Evolutionary conservation across 2,113 vertebrate genomes (phyloP), one percentile per base, ranked within the genome.

Genomic region (Phaethon lepturus): DNA sequence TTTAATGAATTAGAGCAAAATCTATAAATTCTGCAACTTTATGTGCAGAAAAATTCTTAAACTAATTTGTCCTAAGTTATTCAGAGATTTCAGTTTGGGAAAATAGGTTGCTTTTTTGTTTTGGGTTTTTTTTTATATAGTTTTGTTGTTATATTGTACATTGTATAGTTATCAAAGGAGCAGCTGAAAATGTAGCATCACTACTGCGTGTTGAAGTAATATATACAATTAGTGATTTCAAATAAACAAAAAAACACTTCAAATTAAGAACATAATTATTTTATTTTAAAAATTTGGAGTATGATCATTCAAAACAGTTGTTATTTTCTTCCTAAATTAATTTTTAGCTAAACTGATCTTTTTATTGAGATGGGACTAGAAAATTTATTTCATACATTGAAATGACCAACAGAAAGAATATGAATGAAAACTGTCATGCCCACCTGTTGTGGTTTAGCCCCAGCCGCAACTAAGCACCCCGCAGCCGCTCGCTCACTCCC

Each of bases 251-350:
- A 53, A 35, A 13, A 0, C 8, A 26, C 9, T 86, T 89, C 26
- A 60, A 49, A 33, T 56, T 11, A 56, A 56, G 11, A 69, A 49
- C 6, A 53, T 8, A 17, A 33, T 58, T 50, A 35, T 47, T 60
- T 53, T 58, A n/a, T 64, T 91, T 66, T 6, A 8, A 38, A 79
- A 52, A 53, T 11, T 23, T 71, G 26, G 60, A 75, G 42, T 52
- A 10, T 0, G 4, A 4, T 11, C 0, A 26, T 63, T 73, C 10
- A 7, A 40, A 69, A 13, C 5, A 4, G 3, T 59, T 71, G 17
- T 6, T 8, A 7, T 35, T 89, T 88, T 68, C 22, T 68, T 86
- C 17, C 33, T 67, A 76, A 47, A 40, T 33, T 7, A 31, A 2
- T 56, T 68, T 69, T 67, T 71, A 13, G 17, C 28, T 77, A 42